These are phyloP conservation scores for Mercenaria mercenaria DNA, from an alignment of 1,140 invertebrate species.

Conservation along the genomic window DNA sequence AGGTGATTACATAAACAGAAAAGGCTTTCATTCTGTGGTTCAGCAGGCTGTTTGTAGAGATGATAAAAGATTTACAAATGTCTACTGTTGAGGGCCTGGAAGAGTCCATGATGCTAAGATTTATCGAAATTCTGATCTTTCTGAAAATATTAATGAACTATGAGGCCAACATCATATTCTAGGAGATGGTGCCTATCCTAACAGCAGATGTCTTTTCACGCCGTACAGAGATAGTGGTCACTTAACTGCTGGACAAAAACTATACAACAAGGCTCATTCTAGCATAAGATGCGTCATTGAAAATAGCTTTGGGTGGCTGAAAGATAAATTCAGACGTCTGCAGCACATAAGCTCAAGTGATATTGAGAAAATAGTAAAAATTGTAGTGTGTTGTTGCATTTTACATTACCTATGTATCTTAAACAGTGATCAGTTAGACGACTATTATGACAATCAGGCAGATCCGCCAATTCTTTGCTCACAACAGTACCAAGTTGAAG, in stretches of 20 bases:
- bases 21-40: conserved; percentile 45
- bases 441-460: too few species aligned
- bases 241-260: conserved; percentile 6
- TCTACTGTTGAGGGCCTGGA: conserved; percentile 36
- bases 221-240: conserved; percentile 49
- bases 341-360: conserved; percentile 20
- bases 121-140: conserved; percentile 2
- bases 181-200: conserved; percentile 42
- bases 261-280: conserved; percentile 43
- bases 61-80: conserved; percentile 42
- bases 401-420: conserved; percentile 56
- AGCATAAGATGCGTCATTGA: conserved; percentile 22
- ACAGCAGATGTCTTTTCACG: not conserved
- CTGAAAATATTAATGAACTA: not conserved
- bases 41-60: conserved; percentile 60
- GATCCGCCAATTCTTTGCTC: too few species aligned
- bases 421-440: conserved; percentile 42
- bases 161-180: conserved; percentile 28
- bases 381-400: conserved; percentile 45
- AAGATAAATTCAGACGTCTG: conserved; percentile 50
- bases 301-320: conserved; percentile 58
- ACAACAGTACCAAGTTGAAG: too few species aligned
- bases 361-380: conserved; percentile 50
- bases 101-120: conserved; percentile 28
- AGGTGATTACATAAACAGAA: conserved; percentile 46